Evolutionary conservation across 2,888 invertebrate genomes (phyloP), one percentile per base, ranked within the genome.

Genomic region (Drosophila cognata): DNA sequence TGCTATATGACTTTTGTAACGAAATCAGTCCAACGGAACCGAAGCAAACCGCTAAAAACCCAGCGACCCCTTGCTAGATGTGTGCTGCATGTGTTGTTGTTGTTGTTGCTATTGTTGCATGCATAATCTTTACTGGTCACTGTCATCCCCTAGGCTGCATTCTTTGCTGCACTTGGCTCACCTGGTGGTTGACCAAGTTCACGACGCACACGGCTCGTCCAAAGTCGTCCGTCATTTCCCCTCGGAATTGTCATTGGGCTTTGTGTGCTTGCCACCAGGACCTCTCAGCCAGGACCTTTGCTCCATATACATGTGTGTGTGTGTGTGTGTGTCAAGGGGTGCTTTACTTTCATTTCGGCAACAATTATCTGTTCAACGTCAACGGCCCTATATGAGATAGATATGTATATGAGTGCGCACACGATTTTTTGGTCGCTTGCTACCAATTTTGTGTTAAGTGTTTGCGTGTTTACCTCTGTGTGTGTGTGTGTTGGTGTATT

Each of bases 281-380:
- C 65, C 67, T 73, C 28, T 38, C 4, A 10, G 28, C 38, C 52
- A 55, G 66, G 71, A 65, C 16, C 51, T 59, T 46, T 43, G 41
- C 63, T 21, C 55, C 8, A 41, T 25, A 55, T 25, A 46, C 46
- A 7, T 29, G 29, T 11, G 51, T 31, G 36, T 66, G 21, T 31
- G 36, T 66, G 21, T 41, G 62, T 51, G n/a, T 43, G 53, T 51
- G 52, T 28, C 58, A 60, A 16, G 46, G 66, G 70, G 77, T 81
- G 82, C 67, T 79, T 81, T 79, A 82, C 84, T 87, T 79, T 82
- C 86, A 84, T 87, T 91, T 84, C 79, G 84, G 81, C 77, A 63
- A 84, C 91, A 91, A 91, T 91, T 91, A 91, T 91, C 90, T 91
- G 87, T 91, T 90, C 87, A 87, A 90, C 87, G 89, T 91, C 87